phyloP scores from a whole-genome alignment of 2,113 vertebrate genomes.

The Lethenteron camtschaticum region DNA sequence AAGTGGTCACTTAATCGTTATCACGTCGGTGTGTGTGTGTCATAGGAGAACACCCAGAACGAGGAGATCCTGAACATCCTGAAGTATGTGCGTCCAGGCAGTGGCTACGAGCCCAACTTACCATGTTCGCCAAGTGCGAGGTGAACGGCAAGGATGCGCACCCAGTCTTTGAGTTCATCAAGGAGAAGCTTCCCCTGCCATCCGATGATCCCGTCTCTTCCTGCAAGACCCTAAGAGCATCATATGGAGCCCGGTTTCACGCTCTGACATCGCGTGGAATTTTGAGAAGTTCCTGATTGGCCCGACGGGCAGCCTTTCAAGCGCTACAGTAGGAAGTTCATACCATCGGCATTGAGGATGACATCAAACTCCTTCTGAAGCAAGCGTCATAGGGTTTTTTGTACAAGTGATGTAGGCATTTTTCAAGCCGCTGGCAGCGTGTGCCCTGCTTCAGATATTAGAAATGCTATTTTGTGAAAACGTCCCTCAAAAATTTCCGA shows the following conservation, averaged over 20 bases:
- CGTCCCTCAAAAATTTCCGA: too few species aligned
- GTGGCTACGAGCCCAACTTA: slow-evolving; percentile 59
- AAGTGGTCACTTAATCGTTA: too few species aligned
- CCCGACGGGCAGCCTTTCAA: slow-evolving; percentile 86
- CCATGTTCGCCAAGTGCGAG: slow-evolving; percentile 61
- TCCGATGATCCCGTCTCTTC: slow-evolving; percentile 38
- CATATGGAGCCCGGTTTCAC: slow-evolving; percentile 54
- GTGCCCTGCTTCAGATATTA: too few species aligned
- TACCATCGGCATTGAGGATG: slow-evolving; percentile 55
- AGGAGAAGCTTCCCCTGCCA: slow-evolving; percentile 65
- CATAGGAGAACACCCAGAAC: slow-evolving; percentile 63
- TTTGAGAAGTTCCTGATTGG: slow-evolving; percentile 90
- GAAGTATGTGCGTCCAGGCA: slow-evolving; percentile 59
- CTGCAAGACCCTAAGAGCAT: slow-evolving; percentile 54
- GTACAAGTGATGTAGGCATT: too few species aligned
- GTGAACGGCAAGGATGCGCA: slow-evolving; percentile 66
- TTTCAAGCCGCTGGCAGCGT: too few species aligned
- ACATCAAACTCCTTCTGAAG: slow-evolving; percentile 23
- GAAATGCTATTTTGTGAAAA: too few species aligned
- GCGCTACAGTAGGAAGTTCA: slow-evolving; percentile 59
- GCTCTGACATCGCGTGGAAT: slow-evolving; percentile 76
- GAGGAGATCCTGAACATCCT: slow-evolving; percentile 63
- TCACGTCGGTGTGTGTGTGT: too few species aligned
- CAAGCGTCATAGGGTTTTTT: too few species aligned
- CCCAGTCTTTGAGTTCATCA: slow-evolving; percentile 74